phyloP scores from a whole-genome alignment of 2,888 invertebrate genomes.

The Tipula vernalis region DNA sequence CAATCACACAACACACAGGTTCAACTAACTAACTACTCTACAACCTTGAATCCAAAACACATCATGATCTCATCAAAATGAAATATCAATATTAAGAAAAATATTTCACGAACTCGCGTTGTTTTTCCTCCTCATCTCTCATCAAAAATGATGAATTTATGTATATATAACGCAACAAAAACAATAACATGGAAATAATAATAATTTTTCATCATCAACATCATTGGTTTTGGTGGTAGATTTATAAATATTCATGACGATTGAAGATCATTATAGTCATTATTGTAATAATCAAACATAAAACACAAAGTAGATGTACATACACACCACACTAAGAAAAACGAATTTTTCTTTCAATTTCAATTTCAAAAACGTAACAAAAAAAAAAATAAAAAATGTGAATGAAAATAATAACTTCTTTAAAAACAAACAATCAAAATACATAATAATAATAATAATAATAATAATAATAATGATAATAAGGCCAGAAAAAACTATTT shows the following conservation, averaged over 20 bases:
- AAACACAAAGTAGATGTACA: not conserved
- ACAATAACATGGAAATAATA: not conserved
- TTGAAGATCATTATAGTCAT: not conserved
- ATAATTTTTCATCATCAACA: not conserved
- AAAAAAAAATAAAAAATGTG: not conserved
- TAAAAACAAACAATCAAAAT: not conserved
- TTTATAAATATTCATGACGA: conserved; percentile 4
- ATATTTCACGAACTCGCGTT: not conserved
- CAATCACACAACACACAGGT: not conserved
- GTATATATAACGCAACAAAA: not conserved
- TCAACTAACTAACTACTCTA: not conserved
- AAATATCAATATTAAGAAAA: not conserved
- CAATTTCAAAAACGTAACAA: not conserved
- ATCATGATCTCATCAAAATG: conserved; percentile 4
- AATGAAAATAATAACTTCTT: not conserved
- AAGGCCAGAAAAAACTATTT: not conserved
- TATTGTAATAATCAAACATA: not conserved
- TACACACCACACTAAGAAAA: not conserved
- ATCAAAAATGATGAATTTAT: not conserved
- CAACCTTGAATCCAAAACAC: not conserved
- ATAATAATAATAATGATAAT: not conserved
- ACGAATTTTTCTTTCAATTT: not conserved
- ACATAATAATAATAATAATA: not conserved
- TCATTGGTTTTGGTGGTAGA: not conserved
- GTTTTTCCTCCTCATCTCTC: not conserved